Percentiles rank a stretch among this genome's conserved stretches.
phyloP scores from a whole-genome alignment of 2,888 invertebrate genomes.

The Automeris io region DNA sequence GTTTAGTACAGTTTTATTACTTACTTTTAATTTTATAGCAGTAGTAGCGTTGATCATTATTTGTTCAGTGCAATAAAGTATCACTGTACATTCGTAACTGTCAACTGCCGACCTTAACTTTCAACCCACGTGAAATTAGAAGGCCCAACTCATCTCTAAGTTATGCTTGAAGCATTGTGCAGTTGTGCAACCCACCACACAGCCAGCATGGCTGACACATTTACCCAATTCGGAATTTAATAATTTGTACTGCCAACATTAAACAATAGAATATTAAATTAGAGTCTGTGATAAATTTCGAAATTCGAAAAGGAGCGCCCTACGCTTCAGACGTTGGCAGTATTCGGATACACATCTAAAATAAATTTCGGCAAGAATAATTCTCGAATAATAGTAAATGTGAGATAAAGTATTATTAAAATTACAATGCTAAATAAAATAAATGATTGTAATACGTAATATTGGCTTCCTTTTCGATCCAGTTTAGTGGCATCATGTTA shows the following conservation, averaged over 20 bases:
- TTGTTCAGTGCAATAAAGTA: background rate
- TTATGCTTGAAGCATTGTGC: conserved; percentile 43
- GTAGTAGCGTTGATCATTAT: no score
- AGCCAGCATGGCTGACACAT: conserved; percentile 49
- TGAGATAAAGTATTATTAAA: no score
- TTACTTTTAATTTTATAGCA: no score
- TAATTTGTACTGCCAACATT: conserved; percentile 53
- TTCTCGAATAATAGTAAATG: no score
- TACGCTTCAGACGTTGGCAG: no score
- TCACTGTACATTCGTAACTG: conserved; percentile 48
- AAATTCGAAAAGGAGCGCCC: conserved; percentile 25
- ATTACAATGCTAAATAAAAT: conserved; percentile 16
- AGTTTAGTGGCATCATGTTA: conserved; percentile 70
- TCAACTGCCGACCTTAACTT: conserved; percentile 59
- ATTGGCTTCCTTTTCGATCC: conserved; percentile 56
- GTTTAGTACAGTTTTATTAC: no score
- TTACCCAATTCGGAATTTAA: conserved; percentile 59
- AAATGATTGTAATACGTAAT: no score
- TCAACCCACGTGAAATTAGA: conserved; percentile 54
- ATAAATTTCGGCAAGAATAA: no score
- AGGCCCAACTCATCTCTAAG: conserved; percentile 48
- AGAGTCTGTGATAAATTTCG: conserved; percentile 42
- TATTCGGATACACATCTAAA: background rate
- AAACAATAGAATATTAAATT: conserved; percentile 62
- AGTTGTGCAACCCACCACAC: conserved; percentile 48